These are phyloP conservation scores for Galerucella calmariensis DNA, from an alignment of 2,888 invertebrate genomes.

Conservation along the genomic window DNA sequence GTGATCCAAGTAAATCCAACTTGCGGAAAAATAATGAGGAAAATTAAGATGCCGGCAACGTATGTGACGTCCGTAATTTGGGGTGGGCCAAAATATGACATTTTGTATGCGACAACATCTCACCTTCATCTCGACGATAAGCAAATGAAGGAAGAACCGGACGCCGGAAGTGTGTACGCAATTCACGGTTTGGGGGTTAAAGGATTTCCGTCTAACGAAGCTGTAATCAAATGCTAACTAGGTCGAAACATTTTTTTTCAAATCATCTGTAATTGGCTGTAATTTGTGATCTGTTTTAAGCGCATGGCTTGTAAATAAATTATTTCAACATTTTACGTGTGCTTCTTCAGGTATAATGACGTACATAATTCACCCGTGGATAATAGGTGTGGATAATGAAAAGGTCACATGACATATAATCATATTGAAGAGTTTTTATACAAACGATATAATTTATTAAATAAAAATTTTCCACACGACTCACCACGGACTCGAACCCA, in stretches of 20 bases:
- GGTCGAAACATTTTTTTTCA: not conserved
- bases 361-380: too few relatives aligned
- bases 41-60: slow-evolving; percentile 66
- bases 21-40: slow-evolving; percentile 61
- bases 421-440: too few relatives aligned
- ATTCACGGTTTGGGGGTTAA: slow-evolving; percentile 60
- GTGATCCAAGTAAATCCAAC: slow-evolving; percentile 65
- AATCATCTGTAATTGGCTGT: not conserved
- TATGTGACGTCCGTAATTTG: slow-evolving; percentile 71
- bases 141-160: slow-evolving; percentile 59
- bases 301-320: too few relatives aligned
- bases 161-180: slow-evolving; percentile 65
- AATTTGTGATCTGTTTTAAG: not conserved
- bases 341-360: too few relatives aligned
- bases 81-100: slow-evolving; percentile 69
- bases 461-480: too few relatives aligned
- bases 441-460: too few relatives aligned
- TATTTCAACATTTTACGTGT: too few relatives aligned
- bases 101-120: slow-evolving; percentile 70
- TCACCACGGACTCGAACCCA: too few relatives aligned
- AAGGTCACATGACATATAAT: too few relatives aligned
- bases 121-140: slow-evolving; percentile 58
- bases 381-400: too few relatives aligned
- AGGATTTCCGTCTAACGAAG: slow-evolving; percentile 56
- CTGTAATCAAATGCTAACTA: slow-evolving; percentile 4